Base-by-base conservation (phyloP, 37 sponge, comb jelly and placozoan species). In the Theonella swinhoei region DNA sequence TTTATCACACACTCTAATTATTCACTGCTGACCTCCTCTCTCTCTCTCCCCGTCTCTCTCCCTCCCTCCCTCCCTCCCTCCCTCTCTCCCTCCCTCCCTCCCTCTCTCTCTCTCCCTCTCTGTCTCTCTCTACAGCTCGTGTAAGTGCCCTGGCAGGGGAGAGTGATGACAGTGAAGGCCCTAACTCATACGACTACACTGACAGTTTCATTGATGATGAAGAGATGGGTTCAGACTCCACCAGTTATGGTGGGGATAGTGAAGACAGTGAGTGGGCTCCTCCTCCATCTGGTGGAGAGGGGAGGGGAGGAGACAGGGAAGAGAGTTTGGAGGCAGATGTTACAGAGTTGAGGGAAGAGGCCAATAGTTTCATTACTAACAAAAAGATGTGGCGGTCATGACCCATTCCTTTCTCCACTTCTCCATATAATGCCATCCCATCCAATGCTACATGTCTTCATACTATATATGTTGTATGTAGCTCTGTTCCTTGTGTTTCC, bases 171-270 rank as follows among this genome's bases (percentile, higher is more conserved):
- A 92, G 91, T 74, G 87, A 79, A 20, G 78, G 79, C 64, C 72
- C 92, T 33, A 95, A 95, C 77, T 86, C 90, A 0, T 95, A 95
- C 61, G 95, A 95, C 71, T 91, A 91, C 73, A 81, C 70, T 60
- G 95, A 95, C 79, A 88, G 90, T 64, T 95, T 95, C 79, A 88
- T 95, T 28, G 90, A 95, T 89, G 86, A 94, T 60, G 64, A 78
- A 26, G 73, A 54, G 11, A 64, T 39, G 23, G 1, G 23, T 2
- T 5, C 19, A 23, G 35, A 3, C 22, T 36, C 43, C 17, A 82
- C 64, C 38, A 76, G 81, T 58, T 81, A 74, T 76, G 87, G 81
- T 28, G 79, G 66, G 34, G 83, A 86, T 31, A 75, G 81, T 61
- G 91, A 87, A 35, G 95, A 94, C 37, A 72, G 47, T 20, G 92